Base-by-base conservation (phyloP, 2,797 vertebrate species). In the Rhynchotus rufescens region DNA sequence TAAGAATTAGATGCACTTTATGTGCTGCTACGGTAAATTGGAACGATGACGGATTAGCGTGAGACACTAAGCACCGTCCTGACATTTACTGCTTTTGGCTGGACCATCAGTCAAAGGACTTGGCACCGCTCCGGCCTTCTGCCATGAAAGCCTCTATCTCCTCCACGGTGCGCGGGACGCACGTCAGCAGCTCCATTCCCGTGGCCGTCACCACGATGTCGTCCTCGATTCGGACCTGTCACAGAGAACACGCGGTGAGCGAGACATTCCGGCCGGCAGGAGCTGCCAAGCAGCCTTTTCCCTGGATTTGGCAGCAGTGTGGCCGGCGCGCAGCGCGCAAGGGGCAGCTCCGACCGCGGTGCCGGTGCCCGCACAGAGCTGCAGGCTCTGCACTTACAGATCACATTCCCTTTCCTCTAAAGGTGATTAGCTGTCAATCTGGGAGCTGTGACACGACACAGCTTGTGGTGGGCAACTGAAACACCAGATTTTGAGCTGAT, bases 61-160 rank as follows among this genome's bases (percentile, higher is more conserved):
- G 78, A 82, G 81, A 74, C 64, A 76, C 3, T 19, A 36, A 38
- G 30, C 3, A 65, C 10, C 67, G 36, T 13, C 67, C 45, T 80
- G 40, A 15, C 34, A 42, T 34, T 97, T 79, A 97, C 90, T 96
- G 64, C 90, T 97, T 95, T 36, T 97, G 80, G 67, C 87, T 88
- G 71, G 95, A 92, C 36, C 97, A 76, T 4, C 96, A 92, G 36
- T 88, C 96, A 76, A 98, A 98, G 25, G 97, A 13, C 95, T 99
- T 99, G 96, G 96, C 86, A 4, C 23, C 6, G 72, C 93, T 73
- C 5, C 36, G 89, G 10, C 95, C 76, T 10, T 98, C 97, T 1
- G 98, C 98, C 99, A 99, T 99, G 96, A 98, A 99, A 1, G 98
- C 98, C 94, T 99, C 99, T 0, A 99, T 98, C 75, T 99, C 99